Percentiles rank a stretch among this genome's conserved stretches.
phyloP scores from a whole-genome alignment of 2,888 invertebrate species.

The Halocaridina rubra region DNA sequence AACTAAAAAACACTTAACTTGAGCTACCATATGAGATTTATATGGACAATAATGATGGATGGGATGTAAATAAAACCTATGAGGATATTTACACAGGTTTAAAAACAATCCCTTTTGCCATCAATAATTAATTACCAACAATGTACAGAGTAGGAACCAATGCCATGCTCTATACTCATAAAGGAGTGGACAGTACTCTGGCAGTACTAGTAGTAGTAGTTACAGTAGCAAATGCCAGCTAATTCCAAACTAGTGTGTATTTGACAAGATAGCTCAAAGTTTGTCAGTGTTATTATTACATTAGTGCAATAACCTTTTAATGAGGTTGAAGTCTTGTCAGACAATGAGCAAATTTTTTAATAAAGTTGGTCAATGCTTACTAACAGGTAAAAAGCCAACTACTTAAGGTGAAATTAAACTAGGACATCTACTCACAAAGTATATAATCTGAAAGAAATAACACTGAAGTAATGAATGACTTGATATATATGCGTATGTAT shows the following conservation, averaged over 20 bases:
- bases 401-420: too few relatives aligned
- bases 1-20: slow-evolving; percentile 25
- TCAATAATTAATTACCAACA: slow-evolving; percentile 51
- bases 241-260: slow-evolving; percentile 36
- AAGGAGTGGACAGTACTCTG: slow-evolving; percentile 48
- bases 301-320: not conserved
- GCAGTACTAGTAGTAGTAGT: too few relatives aligned
- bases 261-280: slow-evolving; percentile 24
- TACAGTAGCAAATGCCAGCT: slow-evolving; percentile 48
- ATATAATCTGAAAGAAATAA: too few relatives aligned
- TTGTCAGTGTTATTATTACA: too few relatives aligned
- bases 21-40: slow-evolving; percentile 40
- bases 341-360: not conserved
- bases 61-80: not conserved
- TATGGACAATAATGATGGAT: slow-evolving; percentile 16
- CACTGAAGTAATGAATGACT: too few relatives aligned
- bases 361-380: too few relatives aligned
- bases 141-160: slow-evolving; percentile 62
- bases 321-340: not conserved
- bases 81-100: not conserved
- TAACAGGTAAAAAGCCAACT: too few relatives aligned
- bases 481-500: too few relatives aligned
- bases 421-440: too few relatives aligned
- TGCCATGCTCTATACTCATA: slow-evolving; percentile 61
- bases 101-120: slow-evolving; percentile 12